phyloP scores from a whole-genome alignment of 2,888 invertebrate genomes.

The Agriopis aurantiaria region DNA sequence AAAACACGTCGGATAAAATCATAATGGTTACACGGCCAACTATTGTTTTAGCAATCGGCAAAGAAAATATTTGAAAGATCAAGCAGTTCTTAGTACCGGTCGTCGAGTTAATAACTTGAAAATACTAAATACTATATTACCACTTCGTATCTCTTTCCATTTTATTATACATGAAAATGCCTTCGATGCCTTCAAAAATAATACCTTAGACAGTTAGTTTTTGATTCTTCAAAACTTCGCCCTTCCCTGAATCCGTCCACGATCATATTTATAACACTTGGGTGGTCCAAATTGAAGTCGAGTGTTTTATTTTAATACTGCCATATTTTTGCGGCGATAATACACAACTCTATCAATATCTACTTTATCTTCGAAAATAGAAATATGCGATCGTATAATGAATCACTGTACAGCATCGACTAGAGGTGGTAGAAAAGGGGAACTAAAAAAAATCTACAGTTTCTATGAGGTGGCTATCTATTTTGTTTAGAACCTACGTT shows the following conservation, averaged over 20 bases:
- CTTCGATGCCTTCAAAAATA: too few relatives aligned
- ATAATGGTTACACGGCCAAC: too few relatives aligned
- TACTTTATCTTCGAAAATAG: constrained; percentile 18
- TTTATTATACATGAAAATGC: too few relatives aligned
- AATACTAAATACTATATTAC: too few relatives aligned
- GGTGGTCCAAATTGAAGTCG: constrained; percentile 43
- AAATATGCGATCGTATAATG: constrained; percentile 10
- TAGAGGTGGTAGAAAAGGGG: background rate
- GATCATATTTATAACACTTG: constrained; percentile 38
- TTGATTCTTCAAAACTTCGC: background rate
- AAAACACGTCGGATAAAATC: too few relatives aligned
- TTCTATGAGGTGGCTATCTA: background rate
- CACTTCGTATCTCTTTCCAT: too few relatives aligned
- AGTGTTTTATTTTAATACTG: constrained; percentile 35
- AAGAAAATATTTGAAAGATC: too few relatives aligned
- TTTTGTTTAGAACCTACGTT: background rate
- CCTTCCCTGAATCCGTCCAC: constrained; percentile 23
- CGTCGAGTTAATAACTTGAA: too few relatives aligned
- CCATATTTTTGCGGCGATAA: constrained; percentile 28
- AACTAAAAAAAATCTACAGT: background rate
- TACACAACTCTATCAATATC: constrained; percentile 27
- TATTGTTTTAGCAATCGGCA: too few relatives aligned
- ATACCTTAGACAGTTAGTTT: background rate
- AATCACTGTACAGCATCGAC: constrained; percentile 9
- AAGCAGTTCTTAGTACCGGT: too few relatives aligned